phyloP scores from a whole-genome alignment of 2,888 invertebrate species.

The Pterostichus madidus region DNA sequence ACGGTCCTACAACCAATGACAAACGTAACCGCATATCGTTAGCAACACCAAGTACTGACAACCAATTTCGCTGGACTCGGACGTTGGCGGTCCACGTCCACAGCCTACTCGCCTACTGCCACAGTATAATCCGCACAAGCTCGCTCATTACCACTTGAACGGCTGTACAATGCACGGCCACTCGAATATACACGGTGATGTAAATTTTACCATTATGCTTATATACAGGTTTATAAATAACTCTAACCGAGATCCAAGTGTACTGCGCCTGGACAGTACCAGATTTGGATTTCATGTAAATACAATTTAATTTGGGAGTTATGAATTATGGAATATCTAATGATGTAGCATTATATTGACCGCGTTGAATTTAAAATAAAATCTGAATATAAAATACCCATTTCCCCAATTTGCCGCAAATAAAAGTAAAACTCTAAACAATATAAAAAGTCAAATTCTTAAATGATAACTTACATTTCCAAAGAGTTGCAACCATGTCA shows the following conservation, averaged over 20 bases:
- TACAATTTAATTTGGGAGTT: conserved; percentile 18
- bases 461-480: too few relatives aligned
- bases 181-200: conserved; percentile 20
- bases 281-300: conserved; percentile 29
- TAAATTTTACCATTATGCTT: conserved; percentile 20
- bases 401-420: too few relatives aligned
- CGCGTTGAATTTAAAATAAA: too few relatives aligned
- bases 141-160: conserved; percentile 32
- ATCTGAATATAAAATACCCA: too few relatives aligned
- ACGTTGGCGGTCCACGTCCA: not conserved
- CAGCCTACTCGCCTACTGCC: too few relatives aligned
- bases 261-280: not conserved
- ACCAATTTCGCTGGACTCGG: conserved; percentile 13
- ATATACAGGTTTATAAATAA: conserved; percentile 37
- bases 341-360: too few relatives aligned
- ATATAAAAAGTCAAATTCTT: too few relatives aligned
- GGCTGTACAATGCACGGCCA: conserved; percentile 38
- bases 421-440: too few relatives aligned
- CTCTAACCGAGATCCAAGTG: not conserved
- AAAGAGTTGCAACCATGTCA: too few relatives aligned
- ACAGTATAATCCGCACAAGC: conserved; percentile 16
- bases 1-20: too few relatives aligned
- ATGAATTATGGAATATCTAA: too few relatives aligned
- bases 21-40: not conserved
- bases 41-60: not conserved